Evolutionary conservation across 2,113 vertebrate species (phyloP).

Genomic region (Psammodynastes pulverulentus): DNA sequence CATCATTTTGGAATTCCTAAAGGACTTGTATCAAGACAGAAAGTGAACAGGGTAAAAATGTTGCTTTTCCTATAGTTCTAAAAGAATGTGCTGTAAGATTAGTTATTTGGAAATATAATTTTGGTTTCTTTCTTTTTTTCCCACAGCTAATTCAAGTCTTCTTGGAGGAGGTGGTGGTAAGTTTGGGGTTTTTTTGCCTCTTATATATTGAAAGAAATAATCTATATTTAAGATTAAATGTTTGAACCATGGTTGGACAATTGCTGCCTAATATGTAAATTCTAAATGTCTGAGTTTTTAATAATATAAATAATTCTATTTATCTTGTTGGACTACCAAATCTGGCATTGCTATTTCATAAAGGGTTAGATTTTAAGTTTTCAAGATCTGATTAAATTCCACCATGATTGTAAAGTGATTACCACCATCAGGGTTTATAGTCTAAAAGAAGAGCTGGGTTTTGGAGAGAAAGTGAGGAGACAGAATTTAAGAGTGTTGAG

Average conservation of each 20-base stretch:
- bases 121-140: conserved; percentile 56
- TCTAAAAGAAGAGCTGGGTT: not conserved
- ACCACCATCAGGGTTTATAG: not conserved
- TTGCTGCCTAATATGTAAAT: not conserved
- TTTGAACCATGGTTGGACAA: not conserved
- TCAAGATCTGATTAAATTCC: not conserved
- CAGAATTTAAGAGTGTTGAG: not conserved
- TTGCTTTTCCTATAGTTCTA: not conserved
- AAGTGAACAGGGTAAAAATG: not conserved
- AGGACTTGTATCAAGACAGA: not conserved
- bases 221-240: not conserved
- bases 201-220: not conserved
- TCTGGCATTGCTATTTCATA: not conserved
- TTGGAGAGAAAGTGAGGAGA: not conserved
- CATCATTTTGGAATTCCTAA: conserved; percentile 2
- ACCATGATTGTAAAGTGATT: not conserved
- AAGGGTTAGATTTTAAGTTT: not conserved
- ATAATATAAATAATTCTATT: not conserved
- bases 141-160: conserved; percentile 92
- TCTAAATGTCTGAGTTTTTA: not conserved
- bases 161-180: conserved; percentile 97
- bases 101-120: conserved; percentile 37
- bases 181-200: conserved; percentile 51
- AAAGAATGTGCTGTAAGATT: not conserved
- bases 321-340: not conserved